Conservation (phyloP, 2,113 vertebrate genomes). For the Boulengeromyrus knoepffleri region DNA sequence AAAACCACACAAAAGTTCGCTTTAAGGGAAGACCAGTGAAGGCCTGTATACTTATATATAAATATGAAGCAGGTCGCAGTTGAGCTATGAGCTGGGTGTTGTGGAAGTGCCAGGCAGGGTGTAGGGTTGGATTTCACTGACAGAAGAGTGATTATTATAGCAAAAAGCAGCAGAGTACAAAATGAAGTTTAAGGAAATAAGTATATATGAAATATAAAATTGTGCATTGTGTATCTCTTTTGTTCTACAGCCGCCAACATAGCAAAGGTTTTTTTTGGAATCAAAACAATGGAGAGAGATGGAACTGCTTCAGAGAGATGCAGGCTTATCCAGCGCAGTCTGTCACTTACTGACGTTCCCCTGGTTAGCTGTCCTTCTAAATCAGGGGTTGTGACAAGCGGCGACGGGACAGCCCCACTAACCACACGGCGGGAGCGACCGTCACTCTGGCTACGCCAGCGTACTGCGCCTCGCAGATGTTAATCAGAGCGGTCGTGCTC, state of each 20-base stretch:
- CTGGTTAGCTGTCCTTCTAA: background rate
- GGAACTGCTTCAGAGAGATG: background rate
- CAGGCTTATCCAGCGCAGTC: background rate
- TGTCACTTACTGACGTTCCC: background rate
- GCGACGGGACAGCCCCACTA: background rate
- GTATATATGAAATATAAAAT: background rate
- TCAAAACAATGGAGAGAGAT: background rate
- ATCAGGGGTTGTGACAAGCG: background rate
- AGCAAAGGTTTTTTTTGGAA: background rate
- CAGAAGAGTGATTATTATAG: background rate
- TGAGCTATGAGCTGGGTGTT: background rate
- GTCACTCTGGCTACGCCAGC: background rate
- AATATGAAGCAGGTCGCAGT: background rate
- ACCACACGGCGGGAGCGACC: background rate
- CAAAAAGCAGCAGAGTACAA: background rate
- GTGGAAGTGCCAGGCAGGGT: background rate
- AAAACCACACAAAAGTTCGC: background rate
- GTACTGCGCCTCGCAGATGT: conserved; percentile 2
- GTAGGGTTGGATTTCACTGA: background rate
- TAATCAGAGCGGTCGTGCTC: background rate
- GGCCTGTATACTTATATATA: background rate
- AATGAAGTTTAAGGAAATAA: background rate
- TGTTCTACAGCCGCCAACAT: too few relatives aligned
- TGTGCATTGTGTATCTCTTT: background rate
- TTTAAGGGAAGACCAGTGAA: background rate